Evolutionary conservation across 2,888 invertebrate genomes (phyloP).

Genomic region (Saturnia pavonia): DNA sequence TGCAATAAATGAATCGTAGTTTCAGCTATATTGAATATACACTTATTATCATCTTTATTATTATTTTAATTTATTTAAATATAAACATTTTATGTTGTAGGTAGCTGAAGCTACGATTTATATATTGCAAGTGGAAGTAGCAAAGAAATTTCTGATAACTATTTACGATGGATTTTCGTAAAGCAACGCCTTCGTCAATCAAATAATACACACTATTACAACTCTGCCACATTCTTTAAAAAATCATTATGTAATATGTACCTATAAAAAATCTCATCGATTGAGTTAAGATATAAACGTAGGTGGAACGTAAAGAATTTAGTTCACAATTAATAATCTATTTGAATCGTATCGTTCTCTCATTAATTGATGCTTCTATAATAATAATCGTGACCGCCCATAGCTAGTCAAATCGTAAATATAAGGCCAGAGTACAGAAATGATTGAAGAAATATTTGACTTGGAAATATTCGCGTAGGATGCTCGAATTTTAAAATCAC

Average conservation of each 20-base stretch:
- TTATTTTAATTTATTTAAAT: too few relatives aligned
- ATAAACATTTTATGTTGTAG: too few relatives aligned
- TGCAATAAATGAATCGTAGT: too few relatives aligned
- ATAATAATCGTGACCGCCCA: slow-evolving; percentile 61
- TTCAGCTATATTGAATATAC: too few relatives aligned
- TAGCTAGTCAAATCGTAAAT: slow-evolving; percentile 61
- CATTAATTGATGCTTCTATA: slow-evolving; percentile 46
- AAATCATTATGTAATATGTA: not conserved
- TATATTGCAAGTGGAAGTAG: too few relatives aligned
- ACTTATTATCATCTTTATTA: too few relatives aligned
- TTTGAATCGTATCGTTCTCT: slow-evolving; percentile 47
- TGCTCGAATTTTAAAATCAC: slow-evolving; percentile 51
- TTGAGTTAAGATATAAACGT: slow-evolving; percentile 38
- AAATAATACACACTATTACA: not conserved
- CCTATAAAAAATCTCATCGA: not conserved
- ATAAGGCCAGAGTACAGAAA: slow-evolving; percentile 50
- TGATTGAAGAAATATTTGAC: slow-evolving; percentile 48
- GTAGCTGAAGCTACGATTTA: too few relatives aligned
- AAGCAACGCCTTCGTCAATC: too few relatives aligned
- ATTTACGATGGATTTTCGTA: too few relatives aligned
- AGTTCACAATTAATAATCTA: slow-evolving; percentile 38
- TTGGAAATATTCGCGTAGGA: slow-evolving; percentile 53
- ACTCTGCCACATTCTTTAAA: not conserved
- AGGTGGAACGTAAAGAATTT: slow-evolving; percentile 42
- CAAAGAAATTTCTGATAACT: too few relatives aligned